Evolutionary conservation across 2,113 vertebrate species (phyloP).

Genomic region (Xiphophorus couchianus): DNA sequence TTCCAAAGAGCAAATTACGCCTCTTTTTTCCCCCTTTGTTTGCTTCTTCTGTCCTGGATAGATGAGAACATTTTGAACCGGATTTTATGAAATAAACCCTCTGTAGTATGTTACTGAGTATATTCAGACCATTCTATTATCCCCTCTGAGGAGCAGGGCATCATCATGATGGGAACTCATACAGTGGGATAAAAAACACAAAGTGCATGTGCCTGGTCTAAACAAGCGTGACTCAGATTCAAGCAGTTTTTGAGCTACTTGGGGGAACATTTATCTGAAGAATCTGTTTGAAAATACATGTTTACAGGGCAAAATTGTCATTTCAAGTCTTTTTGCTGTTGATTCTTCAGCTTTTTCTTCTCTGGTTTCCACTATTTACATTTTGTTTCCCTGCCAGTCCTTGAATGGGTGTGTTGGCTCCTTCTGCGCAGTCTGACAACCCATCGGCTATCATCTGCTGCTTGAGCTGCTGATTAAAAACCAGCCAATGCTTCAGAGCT

Average conservation of each 20-base stretch:
- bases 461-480: not conserved
- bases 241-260: not conserved
- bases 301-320: not conserved
- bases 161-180: not conserved
- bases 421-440: not conserved
- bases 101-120: not conserved
- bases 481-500: not conserved
- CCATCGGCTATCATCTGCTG: conserved; percentile 1
- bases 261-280: not conserved
- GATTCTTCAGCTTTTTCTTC: not conserved
- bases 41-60: conserved; percentile 2
- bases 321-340: not conserved
- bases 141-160: not conserved
- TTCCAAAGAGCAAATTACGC: not conserved
- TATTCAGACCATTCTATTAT: not conserved
- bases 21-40: conserved; percentile 10
- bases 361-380: not conserved
- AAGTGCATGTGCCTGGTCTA: not conserved
- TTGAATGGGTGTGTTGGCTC: conserved; percentile 4
- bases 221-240: not conserved
- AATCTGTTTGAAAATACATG: not conserved
- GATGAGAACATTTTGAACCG: not conserved
- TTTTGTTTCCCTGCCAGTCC: not conserved
- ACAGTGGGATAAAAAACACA: not conserved
- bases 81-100: not conserved